Evolutionary conservation across 2,113 vertebrate species (phyloP).

Genomic region (Mus musculus): GRCm39 chr1:109164501-109165000

Average conservation of each 20-base stretch:
- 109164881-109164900: constrained; percentile 70
- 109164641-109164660: neutral
- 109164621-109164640: neutral
- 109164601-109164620: neutral
- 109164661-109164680: neutral
- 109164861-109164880: constrained; percentile 67
- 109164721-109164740: neutral
- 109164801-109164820: neutral
- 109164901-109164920: constrained; percentile 71
- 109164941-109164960: constrained; percentile 59
- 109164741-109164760: neutral
- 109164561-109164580: neutral
- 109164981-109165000: neutral
- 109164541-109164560: neutral
- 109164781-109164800: constrained; percentile 37
- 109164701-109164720: neutral
- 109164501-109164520: neutral
- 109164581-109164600: neutral
- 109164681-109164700: neutral
- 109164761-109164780: neutral
- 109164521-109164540: neutral
- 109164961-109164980: constrained; percentile 77
- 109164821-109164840: constrained; percentile 54
- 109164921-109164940: constrained; percentile 62
- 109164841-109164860: neutral